Conservation (phyloP, 1,140 invertebrate genomes). For the Pachypsylla venusta region DNA sequence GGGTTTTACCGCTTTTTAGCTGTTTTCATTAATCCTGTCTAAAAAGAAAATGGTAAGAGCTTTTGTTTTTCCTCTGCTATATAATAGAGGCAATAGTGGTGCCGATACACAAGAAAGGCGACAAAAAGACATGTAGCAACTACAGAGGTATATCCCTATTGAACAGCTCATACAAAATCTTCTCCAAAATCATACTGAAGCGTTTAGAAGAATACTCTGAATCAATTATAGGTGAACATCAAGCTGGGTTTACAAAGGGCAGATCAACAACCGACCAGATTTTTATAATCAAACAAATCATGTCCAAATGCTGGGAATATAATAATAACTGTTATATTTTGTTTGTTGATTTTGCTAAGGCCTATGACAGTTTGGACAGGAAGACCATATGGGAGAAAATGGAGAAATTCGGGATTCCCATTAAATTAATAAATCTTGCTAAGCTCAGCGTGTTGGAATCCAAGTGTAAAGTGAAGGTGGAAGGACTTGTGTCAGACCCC, state of each 20-base stretch:
- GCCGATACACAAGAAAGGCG: slow-evolving; percentile 18
- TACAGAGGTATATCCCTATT: slow-evolving; percentile 18
- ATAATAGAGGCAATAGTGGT: neutral
- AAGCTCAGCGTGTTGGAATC: neutral
- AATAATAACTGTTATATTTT: slow-evolving; percentile 37
- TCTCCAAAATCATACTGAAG: slow-evolving; percentile 12
- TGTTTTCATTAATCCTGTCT: too few species aligned
- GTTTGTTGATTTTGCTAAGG: slow-evolving; percentile 18
- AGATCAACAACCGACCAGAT: slow-evolving; percentile 17
- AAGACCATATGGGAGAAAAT: slow-evolving; percentile 12
- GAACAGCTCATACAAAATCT: slow-evolving; percentile 15
- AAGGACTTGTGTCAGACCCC: neutral
- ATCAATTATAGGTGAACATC: slow-evolving; percentile 16
- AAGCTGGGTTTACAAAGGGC: slow-evolving; percentile 13
- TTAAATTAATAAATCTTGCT: slow-evolving; percentile 12
- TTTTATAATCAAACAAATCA: slow-evolving; percentile 8
- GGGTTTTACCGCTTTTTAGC: too few species aligned
- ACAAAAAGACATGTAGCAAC: slow-evolving; percentile 14
- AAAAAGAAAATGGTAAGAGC: too few species aligned
- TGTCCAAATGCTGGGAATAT: slow-evolving; percentile 15
- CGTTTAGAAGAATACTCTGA: slow-evolving; percentile 12
- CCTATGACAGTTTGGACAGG: slow-evolving; percentile 14
- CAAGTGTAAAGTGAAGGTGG: slow-evolving; percentile 6
- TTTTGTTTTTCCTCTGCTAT: too few species aligned
- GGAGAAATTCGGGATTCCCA: slow-evolving; percentile 14